These are phyloP conservation scores for Pangasius mekongensis DNA, from an alignment of 2,797 vertebrate genomes.

Conservation along the genomic window DNA sequence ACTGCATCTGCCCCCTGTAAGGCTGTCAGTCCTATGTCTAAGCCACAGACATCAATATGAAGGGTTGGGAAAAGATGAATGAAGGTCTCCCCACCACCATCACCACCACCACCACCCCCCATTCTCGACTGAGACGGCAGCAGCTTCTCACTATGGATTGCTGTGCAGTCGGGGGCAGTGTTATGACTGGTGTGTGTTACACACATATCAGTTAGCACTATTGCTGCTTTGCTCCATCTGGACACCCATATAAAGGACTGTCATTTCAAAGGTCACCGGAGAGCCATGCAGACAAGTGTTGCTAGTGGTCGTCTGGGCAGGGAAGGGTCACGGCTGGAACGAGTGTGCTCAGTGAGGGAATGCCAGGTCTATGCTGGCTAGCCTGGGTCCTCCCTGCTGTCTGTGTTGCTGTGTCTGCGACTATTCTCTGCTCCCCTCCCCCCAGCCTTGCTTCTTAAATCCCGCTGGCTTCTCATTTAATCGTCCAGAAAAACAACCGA, in stretches of 20 bases:
- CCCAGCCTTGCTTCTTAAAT: constrained; percentile 32
- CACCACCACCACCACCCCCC: neutral
- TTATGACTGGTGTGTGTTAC: constrained; percentile 84
- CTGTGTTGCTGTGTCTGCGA: constrained; percentile 48
- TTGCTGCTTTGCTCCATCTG: constrained; percentile 71
- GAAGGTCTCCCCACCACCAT: constrained; percentile 40
- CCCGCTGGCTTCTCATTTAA: constrained; percentile 38
- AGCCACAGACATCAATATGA: constrained; percentile 47
- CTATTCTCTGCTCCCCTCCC: constrained; percentile 44
- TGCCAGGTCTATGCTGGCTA: constrained; percentile 58
- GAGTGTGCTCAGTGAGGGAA: constrained; percentile 55
- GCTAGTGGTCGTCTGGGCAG: constrained; percentile 57
- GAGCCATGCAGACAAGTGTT: constrained; percentile 81
- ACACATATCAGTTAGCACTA: constrained; percentile 75
- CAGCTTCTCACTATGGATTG: constrained; percentile 59
- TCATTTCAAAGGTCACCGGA: constrained; percentile 81
- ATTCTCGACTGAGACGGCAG: constrained; percentile 21
- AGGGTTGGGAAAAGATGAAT: constrained; percentile 55
- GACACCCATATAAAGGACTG: constrained; percentile 80
- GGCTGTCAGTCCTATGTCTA: constrained; percentile 38
- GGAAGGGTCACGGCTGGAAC: constrained; percentile 57
- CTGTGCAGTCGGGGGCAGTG: constrained; percentile 62
- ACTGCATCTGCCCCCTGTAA: constrained; percentile 13
- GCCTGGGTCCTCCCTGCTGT: constrained; percentile 56
- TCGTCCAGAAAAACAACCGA: constrained; percentile 47